These are phyloP conservation scores for Sapajus apella DNA, from an alignment of 2,113 vertebrate genomes.

Conservation along the genomic window DNA sequence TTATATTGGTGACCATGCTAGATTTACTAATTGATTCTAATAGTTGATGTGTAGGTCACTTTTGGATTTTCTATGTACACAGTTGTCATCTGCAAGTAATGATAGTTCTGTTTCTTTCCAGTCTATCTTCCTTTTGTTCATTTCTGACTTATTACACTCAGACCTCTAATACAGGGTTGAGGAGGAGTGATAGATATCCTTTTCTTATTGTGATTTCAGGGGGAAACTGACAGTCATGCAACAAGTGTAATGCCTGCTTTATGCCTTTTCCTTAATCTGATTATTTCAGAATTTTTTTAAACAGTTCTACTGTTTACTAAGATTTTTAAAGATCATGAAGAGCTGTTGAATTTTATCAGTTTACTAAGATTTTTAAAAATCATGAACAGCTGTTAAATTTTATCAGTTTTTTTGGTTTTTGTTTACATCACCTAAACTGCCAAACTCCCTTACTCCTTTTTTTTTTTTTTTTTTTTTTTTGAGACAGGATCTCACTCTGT, in stretches of 20 bases:
- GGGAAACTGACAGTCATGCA: not conserved
- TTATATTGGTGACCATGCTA: not conserved
- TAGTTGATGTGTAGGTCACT: not conserved
- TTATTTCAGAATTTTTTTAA: not conserved
- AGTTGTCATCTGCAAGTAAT: not conserved
- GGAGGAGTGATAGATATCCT: not conserved
- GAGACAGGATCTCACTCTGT: too few species aligned
- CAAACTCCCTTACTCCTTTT: not conserved
- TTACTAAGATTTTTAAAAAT: not conserved
- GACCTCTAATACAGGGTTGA: not conserved
- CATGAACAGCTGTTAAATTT: not conserved
- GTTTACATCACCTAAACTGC: not conserved
- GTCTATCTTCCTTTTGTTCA: not conserved
- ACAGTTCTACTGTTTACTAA: not conserved
- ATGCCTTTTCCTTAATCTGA: not conserved
- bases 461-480: too few species aligned
- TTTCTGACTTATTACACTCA: not conserved
- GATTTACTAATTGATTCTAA: not conserved
- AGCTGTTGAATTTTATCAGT: not conserved
- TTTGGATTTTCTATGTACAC: not conserved
- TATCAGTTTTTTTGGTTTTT: not conserved
- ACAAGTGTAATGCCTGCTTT: not conserved
- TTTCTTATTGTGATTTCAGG: constrained; percentile 9
- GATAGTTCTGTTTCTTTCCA: not conserved
- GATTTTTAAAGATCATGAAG: not conserved